phyloP scores from a whole-genome alignment of 92 coral and sea anemone species.

The Meandrina meandrites region DNA sequence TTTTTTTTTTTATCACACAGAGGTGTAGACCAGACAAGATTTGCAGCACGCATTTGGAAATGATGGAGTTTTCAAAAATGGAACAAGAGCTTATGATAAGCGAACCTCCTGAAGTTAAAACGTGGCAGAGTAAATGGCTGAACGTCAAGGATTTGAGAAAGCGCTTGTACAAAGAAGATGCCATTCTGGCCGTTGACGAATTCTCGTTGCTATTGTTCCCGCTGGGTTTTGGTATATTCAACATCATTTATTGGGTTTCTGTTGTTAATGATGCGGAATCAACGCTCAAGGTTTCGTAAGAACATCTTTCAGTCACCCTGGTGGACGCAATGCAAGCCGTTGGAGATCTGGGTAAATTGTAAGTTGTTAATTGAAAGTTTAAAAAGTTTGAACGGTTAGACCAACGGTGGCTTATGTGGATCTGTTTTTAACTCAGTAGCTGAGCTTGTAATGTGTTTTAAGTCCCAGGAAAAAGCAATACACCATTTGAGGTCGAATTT shows the following conservation, averaged over 20 bases:
- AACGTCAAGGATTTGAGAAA: constrained; percentile 22
- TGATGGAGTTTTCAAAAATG: constrained; percentile 56
- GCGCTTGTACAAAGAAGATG: constrained; percentile 58
- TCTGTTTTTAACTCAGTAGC: not conserved
- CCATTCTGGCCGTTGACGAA: constrained; percentile 76
- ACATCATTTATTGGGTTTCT: constrained; percentile 75
- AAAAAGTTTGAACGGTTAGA: no score
- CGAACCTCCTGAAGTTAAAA: constrained; percentile 31
- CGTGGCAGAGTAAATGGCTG: not conserved
- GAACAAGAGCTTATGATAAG: constrained; percentile 25
- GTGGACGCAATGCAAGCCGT: no score
- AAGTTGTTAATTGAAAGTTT: no score
- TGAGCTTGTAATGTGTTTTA: no score
- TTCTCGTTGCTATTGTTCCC: constrained; percentile 82
- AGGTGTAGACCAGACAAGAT: constrained; percentile 25
- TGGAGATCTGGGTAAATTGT: no score
- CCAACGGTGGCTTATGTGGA: no score
- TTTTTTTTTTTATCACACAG: not conserved
- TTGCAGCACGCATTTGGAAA: constrained; percentile 51
- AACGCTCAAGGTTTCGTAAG: not conserved
- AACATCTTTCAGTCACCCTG: no score
- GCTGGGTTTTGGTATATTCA: constrained; percentile 69
- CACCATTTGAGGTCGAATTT: no score
- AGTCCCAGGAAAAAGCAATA: no score
- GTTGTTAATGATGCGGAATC: constrained; percentile 16